Evolutionary conservation across 1,140 invertebrate genomes (phyloP).

Genomic region (Drosophila seguyi): DNA sequence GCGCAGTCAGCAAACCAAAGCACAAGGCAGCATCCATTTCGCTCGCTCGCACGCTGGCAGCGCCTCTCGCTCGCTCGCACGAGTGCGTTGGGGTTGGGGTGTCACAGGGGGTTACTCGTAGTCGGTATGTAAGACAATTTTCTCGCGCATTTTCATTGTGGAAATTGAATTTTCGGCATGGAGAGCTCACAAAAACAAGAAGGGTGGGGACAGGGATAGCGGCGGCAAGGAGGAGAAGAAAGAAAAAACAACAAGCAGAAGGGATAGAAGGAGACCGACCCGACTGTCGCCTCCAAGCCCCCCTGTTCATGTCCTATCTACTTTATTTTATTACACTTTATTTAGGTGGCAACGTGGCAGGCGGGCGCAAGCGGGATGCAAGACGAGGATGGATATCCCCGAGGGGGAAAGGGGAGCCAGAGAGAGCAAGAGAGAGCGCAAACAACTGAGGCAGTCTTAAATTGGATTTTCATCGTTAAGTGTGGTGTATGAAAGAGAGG

Average conservation of each 20-base stretch:
- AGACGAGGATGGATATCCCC: conserved; percentile 27
- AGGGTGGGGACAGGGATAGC: conserved; percentile 2
- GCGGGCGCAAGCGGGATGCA: neutral
- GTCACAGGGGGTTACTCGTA: conserved; percentile 15
- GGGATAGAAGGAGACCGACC: conserved; percentile 18
- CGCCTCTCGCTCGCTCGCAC: neutral
- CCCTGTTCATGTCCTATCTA: conserved; percentile 58
- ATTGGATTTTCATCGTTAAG: conserved; percentile 84
- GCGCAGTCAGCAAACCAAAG: conserved; percentile 65
- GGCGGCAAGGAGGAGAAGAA: conserved; percentile 4
- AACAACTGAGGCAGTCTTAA: conserved; percentile 73
- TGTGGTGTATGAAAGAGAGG: conserved; percentile 58
- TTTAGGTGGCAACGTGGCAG: conserved; percentile 35
- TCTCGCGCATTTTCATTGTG: conserved; percentile 82
- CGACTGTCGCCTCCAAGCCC: conserved; percentile 24
- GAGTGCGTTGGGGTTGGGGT: too few relatives aligned
- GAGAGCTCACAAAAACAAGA: conserved; percentile 60
- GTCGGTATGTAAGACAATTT: conserved; percentile 74
- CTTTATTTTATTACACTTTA: conserved; percentile 85
- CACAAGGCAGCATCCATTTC: conserved; percentile 24
- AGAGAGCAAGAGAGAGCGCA: conserved; percentile 38
- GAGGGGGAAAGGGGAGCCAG: conserved; percentile 20
- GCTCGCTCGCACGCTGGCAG: conserved; percentile 14
- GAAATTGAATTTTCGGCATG: conserved; percentile 83
- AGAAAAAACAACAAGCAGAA: conserved; percentile 16